Percentiles rank a stretch among this genome's conserved stretches.
Conservation (phyloP, 2,888 invertebrate genomes). For the Xestia xanthographa region DNA sequence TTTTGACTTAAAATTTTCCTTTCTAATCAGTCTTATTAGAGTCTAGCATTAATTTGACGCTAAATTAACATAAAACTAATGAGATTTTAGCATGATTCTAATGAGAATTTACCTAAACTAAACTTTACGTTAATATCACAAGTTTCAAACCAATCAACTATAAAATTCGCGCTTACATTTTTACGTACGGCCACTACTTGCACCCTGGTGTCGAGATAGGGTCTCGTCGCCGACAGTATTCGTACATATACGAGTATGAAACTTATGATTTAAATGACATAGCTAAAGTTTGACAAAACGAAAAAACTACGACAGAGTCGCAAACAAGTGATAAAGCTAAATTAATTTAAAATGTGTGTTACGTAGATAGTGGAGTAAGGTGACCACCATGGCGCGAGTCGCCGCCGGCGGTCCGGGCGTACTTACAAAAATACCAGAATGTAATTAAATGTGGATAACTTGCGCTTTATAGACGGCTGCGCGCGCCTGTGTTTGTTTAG, state of each 20-base stretch:
- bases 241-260: background rate
- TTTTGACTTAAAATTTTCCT: too few relatives aligned
- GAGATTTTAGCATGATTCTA: too few relatives aligned
- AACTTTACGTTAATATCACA: too few relatives aligned
- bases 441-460: constrained; percentile 90
- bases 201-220: too few relatives aligned
- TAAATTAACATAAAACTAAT: too few relatives aligned
- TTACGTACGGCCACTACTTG: too few relatives aligned
- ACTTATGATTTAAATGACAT: background rate
- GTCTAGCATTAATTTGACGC: too few relatives aligned
- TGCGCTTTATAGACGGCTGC: constrained; percentile 90
- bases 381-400: constrained; percentile 84
- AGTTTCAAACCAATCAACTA: too few relatives aligned
- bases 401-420: constrained; percentile 87
- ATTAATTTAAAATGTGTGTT: constrained; percentile 38
- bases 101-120: too few relatives aligned
- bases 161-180: too few relatives aligned
- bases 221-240: too few relatives aligned
- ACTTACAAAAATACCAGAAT: constrained; percentile 90
- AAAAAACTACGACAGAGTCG: background rate
- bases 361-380: constrained; percentile 52
- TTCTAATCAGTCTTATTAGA: too few relatives aligned
- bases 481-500: constrained; percentile 88
- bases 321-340: constrained; percentile 10
- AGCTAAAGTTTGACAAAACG: background rate